Evolutionary conservation across 2,113 vertebrate species (phyloP).

Genomic region (Ancistrus triradiatus): DNA sequence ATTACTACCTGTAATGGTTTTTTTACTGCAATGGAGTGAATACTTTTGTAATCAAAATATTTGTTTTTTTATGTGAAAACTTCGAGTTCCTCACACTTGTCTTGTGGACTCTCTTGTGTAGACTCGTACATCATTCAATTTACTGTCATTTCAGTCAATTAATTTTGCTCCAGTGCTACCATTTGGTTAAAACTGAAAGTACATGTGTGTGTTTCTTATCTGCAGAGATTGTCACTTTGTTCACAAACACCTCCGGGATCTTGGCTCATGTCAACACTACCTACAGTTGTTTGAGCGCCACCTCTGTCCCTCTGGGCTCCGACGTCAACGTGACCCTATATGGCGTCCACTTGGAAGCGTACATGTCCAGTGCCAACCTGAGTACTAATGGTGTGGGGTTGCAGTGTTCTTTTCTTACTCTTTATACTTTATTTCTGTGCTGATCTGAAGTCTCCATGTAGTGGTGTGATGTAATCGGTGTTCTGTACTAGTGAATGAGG

Average conservation of each 20-base stretch:
- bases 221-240: conserved; percentile 53
- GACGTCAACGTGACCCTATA: conserved; percentile 65
- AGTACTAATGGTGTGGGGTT: conserved; percentile 70
- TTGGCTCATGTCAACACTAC: conserved; percentile 71
- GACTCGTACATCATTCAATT: too few species aligned
- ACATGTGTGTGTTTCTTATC: not conserved
- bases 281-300: conserved; percentile 73
- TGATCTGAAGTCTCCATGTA: not conserved
- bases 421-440: not conserved
- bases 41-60: too few species aligned
- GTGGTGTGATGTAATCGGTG: too few species aligned
- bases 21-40: too few species aligned
- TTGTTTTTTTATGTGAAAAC: too few species aligned
- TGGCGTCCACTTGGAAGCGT: conserved; percentile 78
- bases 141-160: too few species aligned
- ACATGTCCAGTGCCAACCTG: conserved; percentile 67
- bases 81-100: too few species aligned
- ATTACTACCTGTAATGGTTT: too few species aligned
- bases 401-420: too few species aligned
- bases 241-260: conserved; percentile 58
- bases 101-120: too few species aligned
- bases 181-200: not conserved
- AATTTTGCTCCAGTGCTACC: not conserved
- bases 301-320: conserved; percentile 48
- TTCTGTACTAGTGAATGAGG: too few species aligned